Evolutionary conservation across 2,113 vertebrate species (phyloP).

Genomic region (Xerus inauris): DNA sequence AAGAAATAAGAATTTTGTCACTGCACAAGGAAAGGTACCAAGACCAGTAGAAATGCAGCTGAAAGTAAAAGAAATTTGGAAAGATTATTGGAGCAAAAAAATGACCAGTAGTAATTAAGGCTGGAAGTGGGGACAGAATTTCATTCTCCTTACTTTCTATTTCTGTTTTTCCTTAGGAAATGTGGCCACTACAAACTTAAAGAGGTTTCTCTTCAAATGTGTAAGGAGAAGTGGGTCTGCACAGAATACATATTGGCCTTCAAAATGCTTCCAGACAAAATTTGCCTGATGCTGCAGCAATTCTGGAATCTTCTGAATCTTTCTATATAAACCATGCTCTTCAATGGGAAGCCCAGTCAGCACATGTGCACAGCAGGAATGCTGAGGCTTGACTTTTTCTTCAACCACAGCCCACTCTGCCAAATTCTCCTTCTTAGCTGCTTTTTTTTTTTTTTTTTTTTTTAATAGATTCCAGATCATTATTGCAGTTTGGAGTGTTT

Average conservation of each 20-base stretch:
- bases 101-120: not conserved
- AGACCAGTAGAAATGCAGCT: not conserved
- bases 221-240: not conserved
- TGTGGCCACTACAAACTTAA: not conserved
- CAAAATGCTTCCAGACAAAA: not conserved
- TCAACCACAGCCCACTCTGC: not conserved
- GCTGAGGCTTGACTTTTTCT: not conserved
- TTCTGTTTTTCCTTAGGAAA: not conserved
- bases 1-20: not conserved
- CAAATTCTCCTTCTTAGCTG: not conserved
- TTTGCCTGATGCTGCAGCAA: not conserved
- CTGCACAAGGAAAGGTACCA: not conserved
- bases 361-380: not conserved
- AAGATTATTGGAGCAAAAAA: not conserved
- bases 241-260: not conserved
- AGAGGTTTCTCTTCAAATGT: not conserved
- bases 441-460: conserved; percentile 8
- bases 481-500: not conserved
- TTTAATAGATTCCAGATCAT: not conserved
- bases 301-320: not conserved
- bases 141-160: not conserved
- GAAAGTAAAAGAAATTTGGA: not conserved
- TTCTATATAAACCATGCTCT: not conserved
- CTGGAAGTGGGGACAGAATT: not conserved
- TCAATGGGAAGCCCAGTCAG: not conserved